A percentile compares a stretch with the other conserved stretches of the same genome.
Conservation (phyloP, 2,888 invertebrate genomes). For the Drosophila demipolita region DNA sequence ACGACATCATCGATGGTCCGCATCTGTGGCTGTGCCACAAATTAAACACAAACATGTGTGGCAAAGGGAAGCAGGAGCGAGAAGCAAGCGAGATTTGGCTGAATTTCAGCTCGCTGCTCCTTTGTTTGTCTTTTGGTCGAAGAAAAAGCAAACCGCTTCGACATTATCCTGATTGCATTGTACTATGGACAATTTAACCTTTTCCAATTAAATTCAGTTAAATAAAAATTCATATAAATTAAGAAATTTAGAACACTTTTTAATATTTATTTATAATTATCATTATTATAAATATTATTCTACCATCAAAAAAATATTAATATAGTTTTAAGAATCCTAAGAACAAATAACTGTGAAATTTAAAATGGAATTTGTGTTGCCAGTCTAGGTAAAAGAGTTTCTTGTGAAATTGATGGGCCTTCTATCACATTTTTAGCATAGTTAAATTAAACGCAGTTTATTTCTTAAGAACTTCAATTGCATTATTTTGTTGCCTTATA, state of each 20-base stretch:
- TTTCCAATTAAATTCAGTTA: not conserved
- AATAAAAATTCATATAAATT: not conserved
- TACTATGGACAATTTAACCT: not conserved
- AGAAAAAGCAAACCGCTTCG: conserved; percentile 39
- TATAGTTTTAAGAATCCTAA: no score
- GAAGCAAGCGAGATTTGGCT: conserved; percentile 4
- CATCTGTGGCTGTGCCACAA: conserved; percentile 64
- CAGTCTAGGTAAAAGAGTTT: not conserved
- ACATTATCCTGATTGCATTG: conserved; percentile 18
- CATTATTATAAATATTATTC: no score
- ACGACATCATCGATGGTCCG: conserved; percentile 72
- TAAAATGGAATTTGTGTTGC: not conserved
- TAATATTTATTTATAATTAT: no score
- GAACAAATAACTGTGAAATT: no score
- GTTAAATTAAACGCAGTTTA: not conserved
- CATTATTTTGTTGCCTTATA: not conserved
- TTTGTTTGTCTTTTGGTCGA: conserved; percentile 46
- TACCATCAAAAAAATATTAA: no score
- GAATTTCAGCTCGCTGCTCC: conserved; percentile 23
- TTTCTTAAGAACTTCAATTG: not conserved
- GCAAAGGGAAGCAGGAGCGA: not conserved
- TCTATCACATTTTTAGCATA: not conserved
- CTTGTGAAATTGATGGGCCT: not conserved
- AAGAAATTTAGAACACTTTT: no score
- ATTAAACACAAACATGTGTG: conserved; percentile 70